Conservation (phyloP, 2,797 vertebrate genomes). For the Hypotaenidia philippensis region DNA sequence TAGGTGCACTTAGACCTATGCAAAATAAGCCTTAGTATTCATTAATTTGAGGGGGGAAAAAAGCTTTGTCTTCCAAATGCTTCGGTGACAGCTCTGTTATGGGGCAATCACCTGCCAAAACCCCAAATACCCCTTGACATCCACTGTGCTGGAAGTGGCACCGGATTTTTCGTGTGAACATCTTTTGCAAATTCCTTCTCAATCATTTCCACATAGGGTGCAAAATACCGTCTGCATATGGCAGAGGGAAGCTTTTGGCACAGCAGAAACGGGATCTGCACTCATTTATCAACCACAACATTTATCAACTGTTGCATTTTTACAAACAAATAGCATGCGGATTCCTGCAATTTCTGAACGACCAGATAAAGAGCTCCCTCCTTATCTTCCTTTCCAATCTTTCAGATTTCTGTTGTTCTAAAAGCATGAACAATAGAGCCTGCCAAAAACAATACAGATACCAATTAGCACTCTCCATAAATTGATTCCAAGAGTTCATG, state of each 20-base stretch:
- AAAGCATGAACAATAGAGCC: background rate
- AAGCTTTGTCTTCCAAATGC: background rate
- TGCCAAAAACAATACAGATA: background rate
- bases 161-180: background rate
- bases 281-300: background rate
- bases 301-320: slow-evolving; percentile 30
- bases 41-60: background rate
- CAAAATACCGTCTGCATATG: background rate
- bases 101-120: background rate
- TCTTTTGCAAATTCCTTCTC: slow-evolving; percentile 28
- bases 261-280: background rate
- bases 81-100: background rate
- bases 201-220: background rate
- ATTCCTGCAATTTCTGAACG: background rate
- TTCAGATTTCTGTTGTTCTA: background rate
- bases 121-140: background rate
- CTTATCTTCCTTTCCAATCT: background rate
- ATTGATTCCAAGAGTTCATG: background rate
- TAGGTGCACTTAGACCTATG: background rate
- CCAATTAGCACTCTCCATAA: background rate
- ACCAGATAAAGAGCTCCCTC: background rate
- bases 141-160: background rate
- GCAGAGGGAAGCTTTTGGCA: slow-evolving; percentile 16
- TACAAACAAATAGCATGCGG: background rate
- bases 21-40: background rate